phyloP scores from a whole-genome alignment of 2,888 invertebrate genomes.

The Campoplex capitator region DNA sequence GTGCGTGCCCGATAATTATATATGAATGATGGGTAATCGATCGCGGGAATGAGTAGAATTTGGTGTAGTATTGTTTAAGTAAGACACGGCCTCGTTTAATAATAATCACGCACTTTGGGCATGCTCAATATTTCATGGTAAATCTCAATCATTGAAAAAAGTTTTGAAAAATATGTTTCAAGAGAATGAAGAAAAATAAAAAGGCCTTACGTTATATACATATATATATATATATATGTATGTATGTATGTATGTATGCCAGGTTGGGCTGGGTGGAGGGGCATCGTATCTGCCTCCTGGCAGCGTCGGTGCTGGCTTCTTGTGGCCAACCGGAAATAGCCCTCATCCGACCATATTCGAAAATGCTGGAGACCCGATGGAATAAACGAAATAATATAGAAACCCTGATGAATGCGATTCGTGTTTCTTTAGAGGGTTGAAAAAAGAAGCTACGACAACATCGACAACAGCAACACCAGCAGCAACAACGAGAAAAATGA shows the following conservation, averaged over 20 bases:
- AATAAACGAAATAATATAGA: constrained; percentile 72
- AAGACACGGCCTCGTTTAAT: constrained; percentile 70
- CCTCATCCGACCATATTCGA: constrained; percentile 83
- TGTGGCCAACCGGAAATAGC: constrained; percentile 81
- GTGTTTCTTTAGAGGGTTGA: not conserved
- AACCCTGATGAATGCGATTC: not conserved
- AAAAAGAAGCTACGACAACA: not conserved
- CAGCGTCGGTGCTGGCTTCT: constrained; percentile 82
- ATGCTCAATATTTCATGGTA: constrained; percentile 45
- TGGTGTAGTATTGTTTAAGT: constrained; percentile 19
- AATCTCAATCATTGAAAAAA: not conserved
- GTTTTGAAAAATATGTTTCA: not conserved
- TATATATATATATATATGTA: too few species aligned
- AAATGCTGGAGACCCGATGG: constrained; percentile 82
- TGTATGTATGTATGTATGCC: constrained; percentile 55
- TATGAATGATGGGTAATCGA: constrained; percentile 20
- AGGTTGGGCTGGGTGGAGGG: constrained; percentile 82
- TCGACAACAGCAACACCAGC: constrained; percentile 1
- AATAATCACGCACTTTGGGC: constrained; percentile 69
- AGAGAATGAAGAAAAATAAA: not conserved
- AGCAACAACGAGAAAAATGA: too few species aligned
- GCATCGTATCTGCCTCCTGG: constrained; percentile 82
- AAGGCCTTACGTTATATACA: constrained; percentile 44
- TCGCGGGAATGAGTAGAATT: constrained; percentile 8
- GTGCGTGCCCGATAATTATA: not conserved